Base-by-base conservation (phyloP, 1,140 invertebrate species). In the Bombus haemorrhoidalis region DNA sequence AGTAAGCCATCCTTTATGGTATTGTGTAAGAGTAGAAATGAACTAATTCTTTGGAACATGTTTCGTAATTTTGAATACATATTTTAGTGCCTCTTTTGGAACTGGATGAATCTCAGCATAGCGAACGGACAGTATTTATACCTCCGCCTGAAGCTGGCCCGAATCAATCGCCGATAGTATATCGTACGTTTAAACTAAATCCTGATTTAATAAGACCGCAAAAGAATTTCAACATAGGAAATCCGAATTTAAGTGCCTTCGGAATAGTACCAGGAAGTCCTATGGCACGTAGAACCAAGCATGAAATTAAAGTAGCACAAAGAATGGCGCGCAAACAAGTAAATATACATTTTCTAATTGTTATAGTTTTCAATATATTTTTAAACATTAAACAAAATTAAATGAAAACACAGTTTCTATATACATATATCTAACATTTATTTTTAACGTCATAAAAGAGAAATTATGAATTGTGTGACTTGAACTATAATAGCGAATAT, bases 61-160 rank as follows among this genome's bases (percentile, higher is more conserved):
- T 66, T 37, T 28, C 2, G 32, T 47, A 57, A 34, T 28, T 43
- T 2, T 37, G 10, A 47, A 37, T 83, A 18, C 34, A 34, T 69
- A 87, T 6, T 73, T 62, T 59, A 95, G 94, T 92, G 32, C 93
- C 88, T 74, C 95, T 99, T 79, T 95, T 99, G 37, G 98, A 98
- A 90, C 94, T 97, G 80, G 98, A 98, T 88, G 96, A 97, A 92
- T 96, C 96, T 86, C 96, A 96, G 83, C 96, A 97, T 89, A 98
- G 98, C 94, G 99, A 99, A 95, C 96, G 98, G 77, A 99, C 99
- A 57, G 98, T 99, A 72, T 99, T 99, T 92, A 98, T 99, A 88
- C 96, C 98, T 92, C 98, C 99, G n/a, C 99, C 99, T 10, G 99
- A 99, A 93, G 96, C 97, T 25, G 95, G 91, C 47, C 90, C 91